phyloP scores from a whole-genome alignment of 2,888 invertebrate species.

The Octodonta nipae region DNA sequence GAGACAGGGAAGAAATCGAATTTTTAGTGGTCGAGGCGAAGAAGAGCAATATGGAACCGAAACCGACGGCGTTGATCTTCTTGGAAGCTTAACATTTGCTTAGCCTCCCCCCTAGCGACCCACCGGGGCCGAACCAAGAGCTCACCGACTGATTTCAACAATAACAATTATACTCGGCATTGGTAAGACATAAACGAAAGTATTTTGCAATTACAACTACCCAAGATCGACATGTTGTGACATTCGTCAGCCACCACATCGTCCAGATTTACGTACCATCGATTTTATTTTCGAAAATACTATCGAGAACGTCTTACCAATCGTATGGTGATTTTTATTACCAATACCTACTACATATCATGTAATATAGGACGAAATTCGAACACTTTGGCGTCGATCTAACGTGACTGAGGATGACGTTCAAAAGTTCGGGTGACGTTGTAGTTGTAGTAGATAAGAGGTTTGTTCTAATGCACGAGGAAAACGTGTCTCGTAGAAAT shows the following conservation, averaged over 20 bases:
- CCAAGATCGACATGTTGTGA: no score
- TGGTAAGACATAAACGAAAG: no score
- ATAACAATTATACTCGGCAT: no score
- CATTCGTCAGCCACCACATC: no score
- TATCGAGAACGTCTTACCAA: no score
- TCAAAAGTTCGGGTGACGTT: slow-evolving; percentile 11
- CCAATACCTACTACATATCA: no score
- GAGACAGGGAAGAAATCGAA: slow-evolving; percentile 78
- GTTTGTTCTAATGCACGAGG: no score
- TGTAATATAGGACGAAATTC: slow-evolving; percentile 15
- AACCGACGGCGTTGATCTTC: slow-evolving; percentile 81
- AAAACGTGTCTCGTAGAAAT: no score
- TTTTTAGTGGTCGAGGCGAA: slow-evolving; percentile 89
- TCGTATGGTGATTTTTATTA: no score
- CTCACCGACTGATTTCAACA: slow-evolving; percentile 52
- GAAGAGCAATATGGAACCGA: slow-evolving; percentile 81
- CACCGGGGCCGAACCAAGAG: slow-evolving; percentile 44
- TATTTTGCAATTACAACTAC: no score
- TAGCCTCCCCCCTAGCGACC: slow-evolving; percentile 73
- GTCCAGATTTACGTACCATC: no score
- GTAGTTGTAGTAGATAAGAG: slow-evolving; percentile 20
- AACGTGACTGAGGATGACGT: slow-evolving; percentile 7
- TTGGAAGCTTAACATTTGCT: slow-evolving; percentile 86
- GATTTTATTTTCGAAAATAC: no score
- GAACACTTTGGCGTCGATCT: slow-evolving; percentile 6